phyloP scores from a whole-genome alignment of 2,888 invertebrate species.

The Apamea epomidion region DNA sequence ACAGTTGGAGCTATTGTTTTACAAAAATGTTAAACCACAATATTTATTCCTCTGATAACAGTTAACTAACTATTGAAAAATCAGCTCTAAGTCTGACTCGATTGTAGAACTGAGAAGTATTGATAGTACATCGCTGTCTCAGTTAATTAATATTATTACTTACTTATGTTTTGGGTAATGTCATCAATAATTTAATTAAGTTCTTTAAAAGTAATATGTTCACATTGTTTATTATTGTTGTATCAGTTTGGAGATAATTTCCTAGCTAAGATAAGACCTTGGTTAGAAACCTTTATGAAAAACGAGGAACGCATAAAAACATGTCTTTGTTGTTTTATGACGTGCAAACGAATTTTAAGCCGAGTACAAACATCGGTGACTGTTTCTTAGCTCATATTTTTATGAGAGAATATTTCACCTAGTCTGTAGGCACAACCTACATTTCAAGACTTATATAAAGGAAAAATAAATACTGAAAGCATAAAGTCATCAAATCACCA shows the following conservation, averaged over 20 bases:
- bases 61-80: background rate
- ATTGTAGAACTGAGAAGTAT: too few relatives aligned
- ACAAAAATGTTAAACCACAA: too few relatives aligned
- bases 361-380: background rate
- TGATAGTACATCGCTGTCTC: too few relatives aligned
- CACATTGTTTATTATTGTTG: background rate
- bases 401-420: background rate
- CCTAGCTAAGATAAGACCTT: background rate
- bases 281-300: background rate
- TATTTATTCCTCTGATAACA: too few relatives aligned
- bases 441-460: background rate
- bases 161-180: background rate
- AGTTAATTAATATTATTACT: too few relatives aligned
- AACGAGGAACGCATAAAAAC: background rate
- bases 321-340: background rate
- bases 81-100: background rate
- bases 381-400: background rate
- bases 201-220: background rate
- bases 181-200: background rate
- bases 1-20: background rate
- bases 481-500: background rate
- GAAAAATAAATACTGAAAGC: background rate
- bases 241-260: background rate
- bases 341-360: conserved; percentile 6
- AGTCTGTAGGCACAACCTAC: background rate